These are phyloP conservation scores for Ecliptopera silaceata DNA, from an alignment of 2,888 invertebrate species.

Conservation along the genomic window DNA sequence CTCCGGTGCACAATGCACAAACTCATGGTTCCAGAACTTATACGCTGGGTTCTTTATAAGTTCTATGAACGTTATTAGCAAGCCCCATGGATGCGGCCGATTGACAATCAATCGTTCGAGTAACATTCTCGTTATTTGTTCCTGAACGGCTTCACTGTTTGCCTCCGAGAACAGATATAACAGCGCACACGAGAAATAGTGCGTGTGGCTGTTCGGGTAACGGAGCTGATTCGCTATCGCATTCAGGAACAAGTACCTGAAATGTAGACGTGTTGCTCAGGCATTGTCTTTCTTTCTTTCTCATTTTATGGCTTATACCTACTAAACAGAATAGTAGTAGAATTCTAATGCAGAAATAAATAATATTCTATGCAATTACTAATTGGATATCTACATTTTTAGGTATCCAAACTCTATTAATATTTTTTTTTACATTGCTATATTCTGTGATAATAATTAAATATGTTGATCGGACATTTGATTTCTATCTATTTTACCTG, in stretches of 20 bases:
- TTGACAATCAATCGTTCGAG: slow-evolving; percentile 98
- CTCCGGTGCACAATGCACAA: slow-evolving; percentile 99
- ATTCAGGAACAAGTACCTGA: slow-evolving; percentile 97
- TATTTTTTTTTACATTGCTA: too few species aligned
- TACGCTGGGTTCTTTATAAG: slow-evolving; percentile 99
- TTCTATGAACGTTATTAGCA: slow-evolving; percentile 99
- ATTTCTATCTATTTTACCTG: too few species aligned
- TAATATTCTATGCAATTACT: too few species aligned
- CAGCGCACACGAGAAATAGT: slow-evolving; percentile 99
- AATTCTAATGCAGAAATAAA: too few species aligned
- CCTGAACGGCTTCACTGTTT: slow-evolving; percentile 98
- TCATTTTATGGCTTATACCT: too few species aligned
- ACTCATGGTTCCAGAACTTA: slow-evolving; percentile 99
- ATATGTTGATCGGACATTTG: too few species aligned
- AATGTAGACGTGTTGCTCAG: slow-evolving; percentile 32
- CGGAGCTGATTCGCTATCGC: slow-evolving; percentile 99
- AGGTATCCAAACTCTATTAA: too few species aligned
- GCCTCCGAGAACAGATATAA: slow-evolving; percentile 98
- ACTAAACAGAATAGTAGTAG: too few species aligned
- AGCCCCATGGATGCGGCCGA: slow-evolving; percentile 99
- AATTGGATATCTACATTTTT: too few species aligned
- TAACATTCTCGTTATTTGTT: slow-evolving; percentile 98
- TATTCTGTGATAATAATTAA: too few species aligned
- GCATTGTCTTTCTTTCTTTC: too few species aligned
- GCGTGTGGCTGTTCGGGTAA: slow-evolving; percentile 99